Evolutionary conservation across 2,888 invertebrate species (phyloP), one percentile per base, ranked within the genome.

Genomic region (Latheticus oryzae): DNA sequence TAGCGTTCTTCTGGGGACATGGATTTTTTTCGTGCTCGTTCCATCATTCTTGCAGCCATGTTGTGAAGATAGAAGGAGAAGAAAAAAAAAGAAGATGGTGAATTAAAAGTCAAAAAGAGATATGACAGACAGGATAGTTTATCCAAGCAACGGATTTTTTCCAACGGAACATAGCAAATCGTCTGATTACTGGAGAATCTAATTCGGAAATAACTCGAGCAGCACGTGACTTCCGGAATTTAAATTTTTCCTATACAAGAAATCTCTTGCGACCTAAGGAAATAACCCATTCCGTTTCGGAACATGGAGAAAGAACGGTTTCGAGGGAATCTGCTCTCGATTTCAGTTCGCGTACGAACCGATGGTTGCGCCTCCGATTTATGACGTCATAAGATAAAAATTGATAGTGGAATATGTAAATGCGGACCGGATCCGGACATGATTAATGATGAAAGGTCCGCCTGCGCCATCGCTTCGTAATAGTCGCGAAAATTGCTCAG

Each of bases 361-460:
- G 67, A 67, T 67, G 69, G 68, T 70, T 70, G 67, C 65, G 67
- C 64, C 56, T 59, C 67, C 70, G 71, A 70, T 71, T 71, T 71
- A 70, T 69, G 70, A 70, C 70, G 68, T 70, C 70, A 70, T 66
- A 62, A 68, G 71, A 69, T 70, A 71, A 71, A 71, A 71, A 71
- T 71, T 71, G 71, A 71, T 71, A 71, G 70, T 68, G 66, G 70
- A 67, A 70, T 71, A 71, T 71, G 71, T 70, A 71, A 71, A 71
- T 71, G 69, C 64, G 65, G 62, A 62, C 64, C 65, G 67, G 68
- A 64, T 62, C 56, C 62, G 61, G 63, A 65, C 64, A 67, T 69
- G 68, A 69, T 69, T 67, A 61, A 60, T 62, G 63, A 61, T 62
- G 60, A 58, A 54, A 61, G 62, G 61, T 52, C 60, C 63, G 64